These are phyloP conservation scores for Calosoma granatense DNA, from an alignment of 1,140 invertebrate species.

Conservation along the genomic window DNA sequence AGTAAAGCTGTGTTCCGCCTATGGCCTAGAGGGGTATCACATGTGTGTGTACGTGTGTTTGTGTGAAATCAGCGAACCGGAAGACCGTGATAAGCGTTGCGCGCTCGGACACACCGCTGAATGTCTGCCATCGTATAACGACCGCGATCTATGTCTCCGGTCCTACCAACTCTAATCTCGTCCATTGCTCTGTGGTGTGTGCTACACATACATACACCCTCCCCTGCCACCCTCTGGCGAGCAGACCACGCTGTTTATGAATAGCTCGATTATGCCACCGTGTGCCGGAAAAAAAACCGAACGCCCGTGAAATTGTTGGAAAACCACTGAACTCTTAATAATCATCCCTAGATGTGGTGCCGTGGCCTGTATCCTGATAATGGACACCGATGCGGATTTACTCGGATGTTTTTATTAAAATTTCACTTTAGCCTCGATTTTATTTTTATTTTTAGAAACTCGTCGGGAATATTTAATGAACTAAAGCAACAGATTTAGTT, in stretches of 20 bases:
- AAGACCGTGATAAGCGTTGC: background rate
- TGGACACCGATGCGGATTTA: too few relatives aligned
- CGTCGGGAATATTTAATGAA: too few relatives aligned
- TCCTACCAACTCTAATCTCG: background rate
- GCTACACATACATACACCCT: too few relatives aligned
- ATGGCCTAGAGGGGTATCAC: background rate
- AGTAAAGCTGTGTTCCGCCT: background rate
- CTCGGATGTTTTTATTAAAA: too few relatives aligned
- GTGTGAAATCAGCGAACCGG: background rate
- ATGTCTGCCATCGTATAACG: background rate
- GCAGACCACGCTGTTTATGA: background rate
- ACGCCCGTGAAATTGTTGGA: background rate
- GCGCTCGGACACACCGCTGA: background rate
- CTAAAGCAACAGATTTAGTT: too few relatives aligned
- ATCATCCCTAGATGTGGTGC: too few relatives aligned
- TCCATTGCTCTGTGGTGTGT: background rate
- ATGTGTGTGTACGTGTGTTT: background rate
- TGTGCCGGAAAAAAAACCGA: background rate
- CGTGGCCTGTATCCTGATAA: too few relatives aligned
- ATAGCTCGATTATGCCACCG: background rate
- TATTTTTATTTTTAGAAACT: too few relatives aligned
- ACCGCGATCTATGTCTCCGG: background rate
- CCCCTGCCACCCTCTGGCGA: too few relatives aligned
- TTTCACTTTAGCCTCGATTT: too few relatives aligned
- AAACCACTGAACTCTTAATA: background rate